Conservation (phyloP, 2,888 invertebrate genomes). For the Trachelus stipa region DNA sequence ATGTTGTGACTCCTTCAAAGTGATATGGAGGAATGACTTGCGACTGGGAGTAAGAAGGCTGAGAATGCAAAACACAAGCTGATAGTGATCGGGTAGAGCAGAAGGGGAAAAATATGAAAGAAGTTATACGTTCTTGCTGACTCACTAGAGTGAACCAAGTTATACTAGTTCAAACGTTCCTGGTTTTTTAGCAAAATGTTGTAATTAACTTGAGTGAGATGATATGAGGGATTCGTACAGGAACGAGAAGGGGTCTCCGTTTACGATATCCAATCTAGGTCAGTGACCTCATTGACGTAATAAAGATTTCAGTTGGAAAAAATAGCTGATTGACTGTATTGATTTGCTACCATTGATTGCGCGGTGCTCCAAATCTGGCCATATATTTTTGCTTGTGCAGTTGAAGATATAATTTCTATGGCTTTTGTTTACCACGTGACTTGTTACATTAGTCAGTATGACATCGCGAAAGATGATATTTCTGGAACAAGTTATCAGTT, state of each 20-base stretch:
- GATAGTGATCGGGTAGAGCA: slow-evolving; percentile 7
- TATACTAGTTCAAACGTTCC: not conserved
- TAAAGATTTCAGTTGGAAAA: slow-evolving; percentile 7
- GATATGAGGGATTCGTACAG: not conserved
- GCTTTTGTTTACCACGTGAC: not conserved
- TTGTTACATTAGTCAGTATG: not conserved
- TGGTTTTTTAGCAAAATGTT: slow-evolving; percentile 19
- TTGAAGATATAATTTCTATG: not conserved
- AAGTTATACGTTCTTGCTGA: slow-evolving; percentile 2
- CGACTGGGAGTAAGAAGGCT: not conserved
- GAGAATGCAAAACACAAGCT: slow-evolving; percentile 7
- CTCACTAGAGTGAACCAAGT: not conserved
- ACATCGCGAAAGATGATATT: not conserved
- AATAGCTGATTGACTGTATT: slow-evolving; percentile 4
- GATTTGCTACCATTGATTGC: slow-evolving; percentile 3
- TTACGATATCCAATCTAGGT: slow-evolving; percentile 20
- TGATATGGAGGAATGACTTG: not conserved
- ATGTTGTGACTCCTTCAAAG: not conserved
- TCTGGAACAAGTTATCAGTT: not conserved
- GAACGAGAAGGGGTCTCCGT: not conserved
- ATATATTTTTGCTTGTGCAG: not conserved
- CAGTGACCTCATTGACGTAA: slow-evolving; percentile 13
- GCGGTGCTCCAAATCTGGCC: not conserved
- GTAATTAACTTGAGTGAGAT: slow-evolving; percentile 21
- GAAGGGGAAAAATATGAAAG: slow-evolving; percentile 13